Evolutionary conservation across 2,113 vertebrate species (phyloP).

Genomic region (Bubo bubo): DNA sequence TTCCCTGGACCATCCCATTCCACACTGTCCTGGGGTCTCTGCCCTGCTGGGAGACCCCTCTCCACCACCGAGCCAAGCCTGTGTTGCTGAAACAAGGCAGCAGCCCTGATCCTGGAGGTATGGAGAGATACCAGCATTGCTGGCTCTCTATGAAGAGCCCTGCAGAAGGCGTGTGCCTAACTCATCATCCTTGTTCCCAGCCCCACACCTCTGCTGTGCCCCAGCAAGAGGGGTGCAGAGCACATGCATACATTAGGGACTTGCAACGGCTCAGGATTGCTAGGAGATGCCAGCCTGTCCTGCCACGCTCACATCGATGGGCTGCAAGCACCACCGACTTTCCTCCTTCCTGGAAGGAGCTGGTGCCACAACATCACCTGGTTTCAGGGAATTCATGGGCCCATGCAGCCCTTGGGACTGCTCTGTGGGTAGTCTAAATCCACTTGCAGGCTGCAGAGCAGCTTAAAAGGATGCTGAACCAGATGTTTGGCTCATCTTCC

Average conservation of each 20-base stretch:
- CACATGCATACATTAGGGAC: background rate
- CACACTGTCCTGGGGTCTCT: background rate
- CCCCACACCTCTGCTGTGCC: background rate
- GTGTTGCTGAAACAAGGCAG: background rate
- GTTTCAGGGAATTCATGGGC: background rate
- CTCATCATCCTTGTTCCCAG: background rate
- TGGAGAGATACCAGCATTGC: background rate
- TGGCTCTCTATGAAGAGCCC: background rate
- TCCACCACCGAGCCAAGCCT: background rate
- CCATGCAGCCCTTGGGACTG: background rate
- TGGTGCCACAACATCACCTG: accelerated
- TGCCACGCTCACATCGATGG: background rate
- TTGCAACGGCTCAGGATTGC: background rate
- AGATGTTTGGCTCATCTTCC: background rate
- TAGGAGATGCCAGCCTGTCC: background rate
- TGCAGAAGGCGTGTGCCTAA: background rate
- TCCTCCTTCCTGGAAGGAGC: background rate
- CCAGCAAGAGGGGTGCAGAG: background rate
- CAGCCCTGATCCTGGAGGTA: background rate
- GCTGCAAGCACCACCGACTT: background rate
- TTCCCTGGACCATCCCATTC: background rate
- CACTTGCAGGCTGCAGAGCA: background rate
- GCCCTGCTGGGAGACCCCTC: background rate
- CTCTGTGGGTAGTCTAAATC: background rate
- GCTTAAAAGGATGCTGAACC: background rate